Evolutionary conservation across 1,140 invertebrate species (phyloP).

Genomic region (Diachasma alloeum): DNA sequence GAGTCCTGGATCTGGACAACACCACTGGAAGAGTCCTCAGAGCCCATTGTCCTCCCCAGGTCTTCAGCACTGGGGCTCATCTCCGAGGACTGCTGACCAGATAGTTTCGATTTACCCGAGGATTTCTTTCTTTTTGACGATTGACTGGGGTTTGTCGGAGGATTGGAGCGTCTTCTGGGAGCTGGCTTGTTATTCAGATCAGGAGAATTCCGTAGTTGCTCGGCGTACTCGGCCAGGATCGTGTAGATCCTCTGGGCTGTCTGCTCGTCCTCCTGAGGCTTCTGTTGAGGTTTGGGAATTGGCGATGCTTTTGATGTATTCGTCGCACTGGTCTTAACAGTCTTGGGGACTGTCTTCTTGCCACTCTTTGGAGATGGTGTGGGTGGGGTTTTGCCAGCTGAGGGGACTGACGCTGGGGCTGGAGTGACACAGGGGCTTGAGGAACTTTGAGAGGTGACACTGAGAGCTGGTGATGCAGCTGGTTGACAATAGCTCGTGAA

Average conservation of each 20-base stretch:
- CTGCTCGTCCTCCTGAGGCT: constrained; percentile 82
- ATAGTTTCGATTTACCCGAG: constrained; percentile 67
- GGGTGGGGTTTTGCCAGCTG: constrained; percentile 53
- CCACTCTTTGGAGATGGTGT: constrained; percentile 63
- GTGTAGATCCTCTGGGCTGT: constrained; percentile 82
- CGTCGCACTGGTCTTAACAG: constrained; percentile 67
- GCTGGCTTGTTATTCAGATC: constrained; percentile 84
- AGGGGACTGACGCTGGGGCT: constrained; percentile 60
- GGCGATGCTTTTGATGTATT: constrained; percentile 72
- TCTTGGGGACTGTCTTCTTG: constrained; percentile 67
- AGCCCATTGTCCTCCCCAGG: constrained; percentile 72
- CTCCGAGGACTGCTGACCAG: constrained; percentile 65
- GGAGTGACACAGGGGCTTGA: constrained; percentile 71
- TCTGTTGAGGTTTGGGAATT: constrained; percentile 75
- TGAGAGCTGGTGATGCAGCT: constrained; percentile 68
- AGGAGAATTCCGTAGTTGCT: constrained; percentile 80
- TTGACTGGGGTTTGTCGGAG: constrained; percentile 75
- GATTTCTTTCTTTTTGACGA: constrained; percentile 79
- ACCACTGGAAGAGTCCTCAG: constrained; percentile 76
- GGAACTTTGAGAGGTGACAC: constrained; percentile 71
- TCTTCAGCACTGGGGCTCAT: constrained; percentile 72
- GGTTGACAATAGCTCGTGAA: constrained; percentile 71
- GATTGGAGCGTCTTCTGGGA: constrained; percentile 76
- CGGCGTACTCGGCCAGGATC: constrained; percentile 82
- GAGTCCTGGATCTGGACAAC: constrained; percentile 68